Conservation (phyloP, 1,140 invertebrate species). For the Dysdera silvatica region DNA sequence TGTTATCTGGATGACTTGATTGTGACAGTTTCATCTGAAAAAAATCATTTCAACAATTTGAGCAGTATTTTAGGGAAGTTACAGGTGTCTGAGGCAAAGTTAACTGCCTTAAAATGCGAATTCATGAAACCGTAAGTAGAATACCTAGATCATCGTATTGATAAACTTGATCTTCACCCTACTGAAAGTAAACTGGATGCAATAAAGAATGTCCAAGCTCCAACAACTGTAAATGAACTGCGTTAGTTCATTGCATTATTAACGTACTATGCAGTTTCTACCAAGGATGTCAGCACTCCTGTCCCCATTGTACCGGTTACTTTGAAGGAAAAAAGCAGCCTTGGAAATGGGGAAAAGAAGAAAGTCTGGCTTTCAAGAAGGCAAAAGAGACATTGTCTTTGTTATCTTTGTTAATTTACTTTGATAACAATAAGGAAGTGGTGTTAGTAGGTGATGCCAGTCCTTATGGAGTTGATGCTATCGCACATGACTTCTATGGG, state of each 20-base stretch:
- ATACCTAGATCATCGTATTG: neutral
- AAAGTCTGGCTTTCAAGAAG: neutral
- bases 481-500: constrained; percentile 43
- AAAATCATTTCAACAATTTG: neutral
- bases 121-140: neutral
- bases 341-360: neutral
- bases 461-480: constrained; percentile 47
- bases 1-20: constrained; percentile 5
- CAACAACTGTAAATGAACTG: constrained; percentile 12
- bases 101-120: neutral
- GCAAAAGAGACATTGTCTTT: neutral
- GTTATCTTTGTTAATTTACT: neutral
- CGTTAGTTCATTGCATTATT: constrained; percentile 25
- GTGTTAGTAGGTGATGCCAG: constrained; percentile 44
- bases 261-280: constrained; percentile 47
- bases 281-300: constrained; percentile 42
- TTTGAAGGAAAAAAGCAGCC: constrained; percentile 20
- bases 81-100: neutral
- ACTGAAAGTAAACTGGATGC: constrained; percentile 4
- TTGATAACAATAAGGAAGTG: neutral
- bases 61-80: neutral
- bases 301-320: constrained; percentile 36
- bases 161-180: constrained; percentile 1
- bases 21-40: neutral
- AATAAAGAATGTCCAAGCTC: constrained; percentile 9